Evolutionary conservation across 2,797 vertebrate species (phyloP), one percentile per base, ranked within the genome.

Genomic region (Tinamus major): DNA sequence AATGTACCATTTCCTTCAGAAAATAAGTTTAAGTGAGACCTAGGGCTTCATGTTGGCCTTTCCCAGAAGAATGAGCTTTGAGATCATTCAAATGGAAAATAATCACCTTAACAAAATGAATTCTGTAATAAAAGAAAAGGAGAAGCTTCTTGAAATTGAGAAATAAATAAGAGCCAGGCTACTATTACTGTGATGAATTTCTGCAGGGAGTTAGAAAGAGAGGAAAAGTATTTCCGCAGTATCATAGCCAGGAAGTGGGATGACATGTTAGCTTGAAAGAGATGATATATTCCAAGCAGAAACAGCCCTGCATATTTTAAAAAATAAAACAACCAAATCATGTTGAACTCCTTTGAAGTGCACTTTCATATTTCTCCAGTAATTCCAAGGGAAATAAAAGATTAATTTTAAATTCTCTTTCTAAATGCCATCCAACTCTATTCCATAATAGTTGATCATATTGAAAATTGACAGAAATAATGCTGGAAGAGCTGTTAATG

Each of bases 321-420:
- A 90, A 83, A 58, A 8, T 42, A 56, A 75, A 65, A 13, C 65
- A 79, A 85, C 8, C 20, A 78, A 63, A 89, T 58, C 20, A 48
- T 33, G 14, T 62, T 89, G 53, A 90, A 76, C 4, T 48, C 21
- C 29, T 87, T 82, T 94, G 76, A 92, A 94, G 82, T 44, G 12
- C 71, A 90, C 79, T 92, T 82, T 65, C 80, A n/a, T 74, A 71
- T 79, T 89, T 93, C 75, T 79, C 86, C 78, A 79, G 68, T 85
- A 92, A 87, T 95, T 94, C 71, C 75, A 79, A 27, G 24, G 62
- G 53, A 86, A 91, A 94, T 71, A 75, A 90, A 86, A 80, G 2
- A 68, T 64, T 83, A 37, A 59, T 94, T 94, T 83, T 42, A 75
- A 92, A 78, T 79, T 93, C 26, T 53, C 55, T 76, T 88, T 89